These are phyloP conservation scores for Recurvirostra avosetta DNA, from an alignment of 2,113 vertebrate species.

Conservation along the genomic window DNA sequence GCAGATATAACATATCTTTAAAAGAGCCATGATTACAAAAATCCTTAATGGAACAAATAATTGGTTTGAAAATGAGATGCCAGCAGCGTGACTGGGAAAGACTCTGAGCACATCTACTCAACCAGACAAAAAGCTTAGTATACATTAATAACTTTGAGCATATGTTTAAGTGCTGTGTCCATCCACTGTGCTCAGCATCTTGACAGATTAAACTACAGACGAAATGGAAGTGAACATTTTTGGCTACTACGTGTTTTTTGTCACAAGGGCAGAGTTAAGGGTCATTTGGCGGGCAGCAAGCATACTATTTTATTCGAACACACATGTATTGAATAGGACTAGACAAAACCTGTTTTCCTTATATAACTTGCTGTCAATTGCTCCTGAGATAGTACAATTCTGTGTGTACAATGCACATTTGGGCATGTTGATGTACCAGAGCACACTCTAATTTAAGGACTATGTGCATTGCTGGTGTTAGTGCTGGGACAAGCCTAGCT, in stretches of 20 bases:
- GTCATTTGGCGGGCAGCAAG: neutral
- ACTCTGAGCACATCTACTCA: neutral
- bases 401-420: neutral
- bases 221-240: neutral
- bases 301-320: neutral
- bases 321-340: neutral
- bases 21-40: neutral
- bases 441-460: neutral
- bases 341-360: neutral
- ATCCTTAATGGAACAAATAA: neutral
- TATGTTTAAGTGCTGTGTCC: neutral
- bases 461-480: neutral
- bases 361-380: neutral
- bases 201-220: neutral
- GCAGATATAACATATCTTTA: neutral
- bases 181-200: neutral
- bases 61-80: neutral
- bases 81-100: neutral
- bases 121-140: neutral
- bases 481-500: neutral
- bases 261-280: neutral
- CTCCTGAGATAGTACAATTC: neutral
- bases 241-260: neutral
- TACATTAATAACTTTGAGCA: neutral
- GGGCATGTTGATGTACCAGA: neutral